Base-by-base conservation (phyloP, 2,888 invertebrate genomes). In the Dromius quadrimaculatus region DNA sequence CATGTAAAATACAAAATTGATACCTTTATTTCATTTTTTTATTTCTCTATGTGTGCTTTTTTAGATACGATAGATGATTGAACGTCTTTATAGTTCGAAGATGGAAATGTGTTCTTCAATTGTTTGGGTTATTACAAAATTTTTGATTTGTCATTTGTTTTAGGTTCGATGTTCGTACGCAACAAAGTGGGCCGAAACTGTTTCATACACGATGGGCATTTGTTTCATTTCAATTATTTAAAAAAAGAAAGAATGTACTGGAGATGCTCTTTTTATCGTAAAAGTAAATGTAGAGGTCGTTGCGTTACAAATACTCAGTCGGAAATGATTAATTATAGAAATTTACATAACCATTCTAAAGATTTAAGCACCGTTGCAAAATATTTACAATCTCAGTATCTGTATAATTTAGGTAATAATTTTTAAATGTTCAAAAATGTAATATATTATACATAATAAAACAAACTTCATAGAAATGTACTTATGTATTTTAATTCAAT, bases 181-280 rank as follows among this genome's bases (percentile, higher is more conserved):
- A 79, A 78, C 2, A 73, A 77, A 57, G 71, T 77, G 63, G 77
- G 77, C 1, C 74, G 73, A 54, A 76, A 73, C 43, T 77, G 78
- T 65, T 73, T 79, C 72, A 71, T 78, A n/a, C 74, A 75, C 41
- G 64, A 76, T 11, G 74, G 77, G 15, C 74, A 78, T 64, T 71
- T 77, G 17, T 79, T 76, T 69, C 77, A 78, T 69, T 62, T 76
- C 15, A 78, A 79, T 66, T 77, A 77, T 41, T 66, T 73, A n/a
- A 71, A 71, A 62, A 73, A 72, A 20, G 73, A 72, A n/a, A 73
- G 74, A 6, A 75, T 75, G 9, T 78, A 78, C 73, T 79, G 79
- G 79, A 76, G 77, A n/a, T 79, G 79, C 47, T 73, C 76, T 0
- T 72, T 75, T 50, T 78, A 78, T 57, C 75, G 76, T 41, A 77